phyloP scores from a whole-genome alignment of 2,113 vertebrate genomes.

The Melanotaenia duboulayi region DNA sequence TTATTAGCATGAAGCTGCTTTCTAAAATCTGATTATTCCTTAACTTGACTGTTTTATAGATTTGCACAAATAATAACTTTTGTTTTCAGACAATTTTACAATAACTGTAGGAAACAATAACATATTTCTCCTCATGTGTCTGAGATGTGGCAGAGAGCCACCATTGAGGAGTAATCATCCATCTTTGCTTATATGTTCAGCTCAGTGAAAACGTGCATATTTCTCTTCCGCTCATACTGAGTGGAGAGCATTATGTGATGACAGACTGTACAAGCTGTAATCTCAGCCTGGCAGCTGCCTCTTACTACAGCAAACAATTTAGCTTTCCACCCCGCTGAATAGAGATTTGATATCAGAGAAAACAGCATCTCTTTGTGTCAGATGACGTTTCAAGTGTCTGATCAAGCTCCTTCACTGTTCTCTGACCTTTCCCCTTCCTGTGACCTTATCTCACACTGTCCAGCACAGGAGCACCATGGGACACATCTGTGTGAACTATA shows the following conservation, averaged over 20 bases:
- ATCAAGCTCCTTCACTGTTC: conserved; percentile 46
- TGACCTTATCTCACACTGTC: conserved; percentile 21
- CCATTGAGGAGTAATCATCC: conserved; percentile 73
- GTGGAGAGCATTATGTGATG: conserved; percentile 6
- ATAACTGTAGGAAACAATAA: conserved; percentile 67
- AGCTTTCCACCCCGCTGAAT: conserved; percentile 9
- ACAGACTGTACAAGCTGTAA: conserved; percentile 31
- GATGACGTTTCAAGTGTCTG: conserved; percentile 13
- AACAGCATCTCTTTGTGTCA: conserved; percentile 21
- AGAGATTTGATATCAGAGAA: conserved; percentile 28
- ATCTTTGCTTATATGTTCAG: conserved; percentile 69
- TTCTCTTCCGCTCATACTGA: conserved; percentile 52
- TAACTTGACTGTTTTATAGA: conserved; percentile 40
- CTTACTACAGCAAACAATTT: conserved; percentile 39
- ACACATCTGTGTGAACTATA: conserved; percentile 42
- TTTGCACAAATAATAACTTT: conserved; percentile 53
- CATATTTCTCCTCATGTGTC: conserved; percentile 57
- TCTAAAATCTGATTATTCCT: conserved; percentile 37
- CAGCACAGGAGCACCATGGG: conserved; percentile 13
- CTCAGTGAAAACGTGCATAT: conserved; percentile 48
- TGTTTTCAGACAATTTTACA: conserved; percentile 56
- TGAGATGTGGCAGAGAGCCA: conserved; percentile 68
- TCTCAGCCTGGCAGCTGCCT: conserved; percentile 46
- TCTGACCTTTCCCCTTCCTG: conserved; percentile 63
- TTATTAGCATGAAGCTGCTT: conserved; percentile 28